Base-by-base conservation (phyloP, 2,113 vertebrate species). In the Labeo catla region DNA sequence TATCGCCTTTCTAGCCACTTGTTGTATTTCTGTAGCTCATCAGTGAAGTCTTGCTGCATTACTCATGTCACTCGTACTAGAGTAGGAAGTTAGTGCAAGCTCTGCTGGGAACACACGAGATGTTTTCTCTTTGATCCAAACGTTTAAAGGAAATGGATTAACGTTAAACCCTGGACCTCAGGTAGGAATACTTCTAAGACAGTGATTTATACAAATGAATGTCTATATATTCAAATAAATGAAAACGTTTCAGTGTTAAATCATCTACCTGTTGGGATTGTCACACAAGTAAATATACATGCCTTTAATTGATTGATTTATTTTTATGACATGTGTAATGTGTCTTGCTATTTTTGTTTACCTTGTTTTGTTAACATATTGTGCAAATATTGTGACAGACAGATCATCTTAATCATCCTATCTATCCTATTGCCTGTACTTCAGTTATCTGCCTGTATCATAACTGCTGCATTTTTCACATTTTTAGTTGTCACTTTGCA, bases 121-220 rank as follows among this genome's bases (percentile, higher is more conserved):
- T 68, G 79, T 34, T 84, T 81, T 43, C n/a, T 82, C 57, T 85
- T 21, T 65, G 80, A 54, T 76, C 76, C 34, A n/a, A 19, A 23
- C 52, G 6, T 8, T 23, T 19, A 76, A 21, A 54, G 10, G 84
- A 15, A 19, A 89, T 89, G 88, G 36, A 66, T 72, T 87, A 28
- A 28, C 28, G 28, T 28, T 28, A 87, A 87, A 36, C 15, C 21
- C 63, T 65, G 34, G 28, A 78, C 9, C 7, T 74, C 68, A 87
- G 86, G 88, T 87, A 72, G 49, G 84, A 36, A n/a, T 19, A 82
- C 28, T 21, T 34, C 43, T 82, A 4, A 34, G 52, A 34, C 34
- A 70, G 23, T 13, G 10, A 52, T 36, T 34, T 66, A 50, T 61
- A 63, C 36, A 80, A 80, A 80, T 61, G 0, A 61, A 7, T 50